Conservation (phyloP, 1,140 invertebrate species). For the Eurosta solidaginis region DNA sequence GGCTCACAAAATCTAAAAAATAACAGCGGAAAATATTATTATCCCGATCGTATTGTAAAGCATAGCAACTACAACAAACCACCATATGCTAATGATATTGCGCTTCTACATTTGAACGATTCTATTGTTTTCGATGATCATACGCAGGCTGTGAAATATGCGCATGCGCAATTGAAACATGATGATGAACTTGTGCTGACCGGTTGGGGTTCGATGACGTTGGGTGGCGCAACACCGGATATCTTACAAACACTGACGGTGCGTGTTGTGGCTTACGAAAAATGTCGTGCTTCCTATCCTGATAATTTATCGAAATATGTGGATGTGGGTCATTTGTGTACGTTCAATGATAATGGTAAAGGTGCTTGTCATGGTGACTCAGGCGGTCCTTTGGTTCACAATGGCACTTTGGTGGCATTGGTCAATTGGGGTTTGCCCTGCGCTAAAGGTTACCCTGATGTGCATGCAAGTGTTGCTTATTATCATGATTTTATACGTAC, state of each 20-base stretch:
- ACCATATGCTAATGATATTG: constrained; percentile 63
- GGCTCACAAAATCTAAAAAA: constrained; percentile 51
- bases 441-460: constrained; percentile 62
- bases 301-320: constrained; percentile 47
- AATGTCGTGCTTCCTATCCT: constrained; percentile 48
- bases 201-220: constrained; percentile 63
- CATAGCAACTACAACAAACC: constrained; percentile 54
- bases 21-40: constrained; percentile 47
- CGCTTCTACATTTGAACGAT: constrained; percentile 59
- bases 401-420: constrained; percentile 56
- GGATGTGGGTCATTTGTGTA: constrained; percentile 64
- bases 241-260: constrained; percentile 54
- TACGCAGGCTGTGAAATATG: constrained; percentile 57
- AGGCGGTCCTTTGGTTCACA: constrained; percentile 60
- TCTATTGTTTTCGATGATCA: constrained; percentile 61
- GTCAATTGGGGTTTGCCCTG: constrained; percentile 66
- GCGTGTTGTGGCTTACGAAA: constrained; percentile 46
- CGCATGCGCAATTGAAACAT: constrained; percentile 40
- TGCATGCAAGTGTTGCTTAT: constrained; percentile 60
- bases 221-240: constrained; percentile 50
- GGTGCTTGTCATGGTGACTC: constrained; percentile 65
- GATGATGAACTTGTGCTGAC: constrained; percentile 60
- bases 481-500: constrained; percentile 57
- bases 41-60: constrained; percentile 48
- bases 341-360: constrained; percentile 64